phyloP scores from a whole-genome alignment of 2,888 invertebrate genomes.

The Ptychoptera contaminata region DNA sequence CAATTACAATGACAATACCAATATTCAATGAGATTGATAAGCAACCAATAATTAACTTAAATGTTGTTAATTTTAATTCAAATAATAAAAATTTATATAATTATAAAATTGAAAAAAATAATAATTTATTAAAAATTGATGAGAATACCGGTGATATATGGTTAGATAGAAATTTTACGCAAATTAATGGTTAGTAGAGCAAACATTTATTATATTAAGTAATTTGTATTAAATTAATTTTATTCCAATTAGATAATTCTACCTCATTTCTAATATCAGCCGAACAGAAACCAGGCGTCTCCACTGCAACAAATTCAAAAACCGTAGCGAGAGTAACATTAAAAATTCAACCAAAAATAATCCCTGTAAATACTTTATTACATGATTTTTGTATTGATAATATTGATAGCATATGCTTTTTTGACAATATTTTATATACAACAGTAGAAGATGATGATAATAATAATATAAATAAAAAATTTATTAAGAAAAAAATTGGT shows the following conservation, averaged over 20 bases:
- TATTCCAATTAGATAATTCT: conserved; percentile 10
- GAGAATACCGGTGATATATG: conserved; percentile 23
- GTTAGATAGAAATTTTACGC: conserved; percentile 21
- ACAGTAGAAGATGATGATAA: conserved; percentile 19
- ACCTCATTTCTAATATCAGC: conserved; percentile 22
- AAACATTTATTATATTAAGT: neutral
- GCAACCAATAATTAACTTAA: conserved; percentile 26
- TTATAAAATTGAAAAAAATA: conserved; percentile 22
- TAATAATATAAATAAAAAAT: too few species aligned
- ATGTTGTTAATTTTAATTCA: conserved; percentile 20
- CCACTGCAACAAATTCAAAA: conserved; percentile 7
- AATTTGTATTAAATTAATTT: neutral
- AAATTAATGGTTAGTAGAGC: conserved; percentile 8
- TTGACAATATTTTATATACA: conserved; percentile 22
- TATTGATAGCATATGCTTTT: conserved; percentile 24
- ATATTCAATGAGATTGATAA: conserved; percentile 25
- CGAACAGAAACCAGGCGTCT: conserved; percentile 4
- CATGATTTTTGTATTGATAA: conserved; percentile 12
- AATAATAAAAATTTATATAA: conserved; percentile 18
- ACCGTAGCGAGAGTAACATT: conserved; percentile 22
- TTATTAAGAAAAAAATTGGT: conserved; percentile 21
- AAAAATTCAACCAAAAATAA: conserved; percentile 18
- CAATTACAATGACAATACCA: conserved; percentile 24
- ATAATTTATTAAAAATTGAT: conserved; percentile 20
- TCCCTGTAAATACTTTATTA: neutral